Conservation (phyloP, 2,888 invertebrate species). For the Digitonthophagus gazella region DNA sequence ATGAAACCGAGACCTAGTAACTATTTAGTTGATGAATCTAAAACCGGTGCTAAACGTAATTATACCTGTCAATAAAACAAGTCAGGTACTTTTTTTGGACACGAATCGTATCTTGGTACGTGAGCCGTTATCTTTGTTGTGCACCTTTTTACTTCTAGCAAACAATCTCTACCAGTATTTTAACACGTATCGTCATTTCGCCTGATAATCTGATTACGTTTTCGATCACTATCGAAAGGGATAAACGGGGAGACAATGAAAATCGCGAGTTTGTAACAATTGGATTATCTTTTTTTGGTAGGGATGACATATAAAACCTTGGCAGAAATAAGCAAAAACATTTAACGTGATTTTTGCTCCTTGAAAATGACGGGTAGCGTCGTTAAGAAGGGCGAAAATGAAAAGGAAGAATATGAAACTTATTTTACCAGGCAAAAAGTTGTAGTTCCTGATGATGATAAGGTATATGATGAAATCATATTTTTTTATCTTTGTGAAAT, state of each 20-base stretch:
- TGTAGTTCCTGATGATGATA: slow-evolving; percentile 57
- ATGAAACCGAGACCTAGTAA: too few species aligned
- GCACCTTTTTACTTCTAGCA: neutral
- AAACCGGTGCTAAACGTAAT: neutral
- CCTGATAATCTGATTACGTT: neutral
- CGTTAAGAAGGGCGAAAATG: neutral
- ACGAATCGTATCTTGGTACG: neutral
- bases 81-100: neutral
- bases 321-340: neutral
- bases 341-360: neutral
- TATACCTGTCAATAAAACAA: neutral
- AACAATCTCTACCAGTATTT: neutral
- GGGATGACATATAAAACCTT: neutral
- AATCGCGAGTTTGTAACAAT: neutral
- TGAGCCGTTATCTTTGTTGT: neutral
- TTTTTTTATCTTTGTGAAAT: neutral
- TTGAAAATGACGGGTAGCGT: neutral
- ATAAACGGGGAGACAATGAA: neutral
- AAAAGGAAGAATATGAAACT: slow-evolving; percentile 48
- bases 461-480: slow-evolving; percentile 44
- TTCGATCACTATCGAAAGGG: neutral
- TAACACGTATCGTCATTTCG: neutral
- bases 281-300: neutral
- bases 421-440: slow-evolving; percentile 62
- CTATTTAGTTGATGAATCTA: neutral